These are phyloP conservation scores for Ditula angustiorana DNA, from an alignment of 2,888 invertebrate species.

Conservation along the genomic window DNA sequence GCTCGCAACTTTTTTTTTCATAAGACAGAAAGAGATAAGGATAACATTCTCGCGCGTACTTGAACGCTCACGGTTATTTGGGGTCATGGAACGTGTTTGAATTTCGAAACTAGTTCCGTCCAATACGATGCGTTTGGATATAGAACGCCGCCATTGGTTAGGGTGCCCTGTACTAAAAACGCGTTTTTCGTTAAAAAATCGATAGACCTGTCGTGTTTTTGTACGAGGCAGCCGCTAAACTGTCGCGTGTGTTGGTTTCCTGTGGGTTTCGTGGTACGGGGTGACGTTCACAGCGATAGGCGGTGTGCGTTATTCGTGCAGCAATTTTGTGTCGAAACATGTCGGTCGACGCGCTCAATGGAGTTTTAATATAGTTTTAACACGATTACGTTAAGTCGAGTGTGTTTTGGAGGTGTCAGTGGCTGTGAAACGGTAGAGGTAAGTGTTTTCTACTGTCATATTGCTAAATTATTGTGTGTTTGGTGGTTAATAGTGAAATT, in stretches of 20 bases:
- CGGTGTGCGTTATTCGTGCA: slow-evolving; percentile 77
- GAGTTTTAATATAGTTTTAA: slow-evolving; percentile 75
- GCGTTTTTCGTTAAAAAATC: slow-evolving; percentile 59
- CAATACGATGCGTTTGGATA: slow-evolving; percentile 76
- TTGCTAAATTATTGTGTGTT: slow-evolving; percentile 3
- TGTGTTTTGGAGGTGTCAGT: slow-evolving; percentile 64
- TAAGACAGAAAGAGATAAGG: slow-evolving; percentile 64
- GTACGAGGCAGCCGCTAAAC: slow-evolving; percentile 45
- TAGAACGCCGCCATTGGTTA: slow-evolving; percentile 74
- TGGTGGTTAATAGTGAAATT: slow-evolving; percentile 25
- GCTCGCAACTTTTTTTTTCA: slow-evolving; percentile 48
- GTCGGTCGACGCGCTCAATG: slow-evolving; percentile 71
- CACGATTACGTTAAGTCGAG: slow-evolving; percentile 71
- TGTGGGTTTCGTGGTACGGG: slow-evolving; percentile 59
- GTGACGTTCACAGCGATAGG: slow-evolving; percentile 61
- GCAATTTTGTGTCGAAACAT: slow-evolving; percentile 79
- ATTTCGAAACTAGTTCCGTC: slow-evolving; percentile 81
- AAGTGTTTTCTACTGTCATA: slow-evolving; percentile 50
- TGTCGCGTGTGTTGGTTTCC: slow-evolving; percentile 54
- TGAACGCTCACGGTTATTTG: slow-evolving; percentile 63
- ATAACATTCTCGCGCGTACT: slow-evolving; percentile 54
- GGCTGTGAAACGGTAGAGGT: slow-evolving; percentile 62
- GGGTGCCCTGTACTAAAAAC: slow-evolving; percentile 64
- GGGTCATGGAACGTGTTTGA: slow-evolving; percentile 84
- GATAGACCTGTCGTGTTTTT: slow-evolving; percentile 58